Conservation (phyloP, 2,888 invertebrate species). For the Xanthia togata region DNA sequence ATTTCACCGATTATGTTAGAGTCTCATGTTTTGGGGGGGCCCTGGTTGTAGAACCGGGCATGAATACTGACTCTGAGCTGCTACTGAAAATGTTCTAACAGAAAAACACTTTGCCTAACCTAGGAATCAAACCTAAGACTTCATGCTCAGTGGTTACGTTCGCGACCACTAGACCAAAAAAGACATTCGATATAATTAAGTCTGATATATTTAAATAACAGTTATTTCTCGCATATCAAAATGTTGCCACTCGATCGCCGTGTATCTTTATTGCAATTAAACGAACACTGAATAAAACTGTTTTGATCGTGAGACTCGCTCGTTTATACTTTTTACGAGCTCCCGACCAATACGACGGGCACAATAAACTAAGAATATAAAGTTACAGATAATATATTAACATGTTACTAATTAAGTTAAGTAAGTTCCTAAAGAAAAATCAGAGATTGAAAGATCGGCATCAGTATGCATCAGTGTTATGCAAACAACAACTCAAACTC, state of each 20-base stretch:
- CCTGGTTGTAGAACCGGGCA: not conserved
- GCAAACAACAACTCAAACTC: too few relatives aligned
- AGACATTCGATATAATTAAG: not conserved
- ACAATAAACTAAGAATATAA: slow-evolving; percentile 31
- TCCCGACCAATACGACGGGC: slow-evolving; percentile 19
- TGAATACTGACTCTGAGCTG: not conserved
- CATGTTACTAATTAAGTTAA: slow-evolving; percentile 45
- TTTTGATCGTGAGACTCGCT: slow-evolving; percentile 47
- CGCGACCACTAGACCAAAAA: not conserved
- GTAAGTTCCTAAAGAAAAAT: not conserved
- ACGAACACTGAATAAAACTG: slow-evolving; percentile 49
- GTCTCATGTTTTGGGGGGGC: too few relatives aligned
- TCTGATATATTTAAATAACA: slow-evolving; percentile 20
- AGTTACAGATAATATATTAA: slow-evolving; percentile 35
- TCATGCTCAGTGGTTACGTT: not conserved
- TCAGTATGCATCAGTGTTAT: too few relatives aligned
- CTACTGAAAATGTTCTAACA: not conserved
- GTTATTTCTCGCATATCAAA: slow-evolving; percentile 6
- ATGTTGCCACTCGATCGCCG: not conserved
- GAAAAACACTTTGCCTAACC: not conserved
- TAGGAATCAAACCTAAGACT: not conserved
- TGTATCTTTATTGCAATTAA: slow-evolving; percentile 53
- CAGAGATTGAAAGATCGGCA: not conserved
- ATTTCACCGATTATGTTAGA: not conserved
- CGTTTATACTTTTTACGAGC: slow-evolving; percentile 53